Conservation (phyloP, 2,888 invertebrate genomes). For the Acanthacorydalis orientalis region DNA sequence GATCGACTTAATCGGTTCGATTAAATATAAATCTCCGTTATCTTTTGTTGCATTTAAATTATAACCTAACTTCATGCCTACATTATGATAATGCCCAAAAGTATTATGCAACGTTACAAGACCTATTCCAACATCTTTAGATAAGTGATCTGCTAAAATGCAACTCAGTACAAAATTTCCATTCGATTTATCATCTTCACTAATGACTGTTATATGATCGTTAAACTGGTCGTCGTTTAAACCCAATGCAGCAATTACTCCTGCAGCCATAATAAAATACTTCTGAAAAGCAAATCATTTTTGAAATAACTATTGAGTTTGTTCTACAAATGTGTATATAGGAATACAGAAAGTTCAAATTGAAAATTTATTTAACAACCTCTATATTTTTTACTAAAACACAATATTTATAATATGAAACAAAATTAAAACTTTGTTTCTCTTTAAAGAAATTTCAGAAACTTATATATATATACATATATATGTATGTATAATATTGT, state of each 20-base stretch:
- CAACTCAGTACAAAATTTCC: constrained; percentile 55
- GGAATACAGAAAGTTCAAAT: neutral
- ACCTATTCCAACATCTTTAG: constrained; percentile 39
- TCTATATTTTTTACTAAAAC: neutral
- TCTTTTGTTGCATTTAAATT: constrained; percentile 38
- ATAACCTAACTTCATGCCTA: constrained; percentile 56
- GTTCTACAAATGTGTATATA: neutral
- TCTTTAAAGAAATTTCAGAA: too few species aligned
- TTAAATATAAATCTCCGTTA: constrained; percentile 28
- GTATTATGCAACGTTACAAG: constrained; percentile 54
- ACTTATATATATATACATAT: too few species aligned
- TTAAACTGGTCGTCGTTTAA: constrained; percentile 38
- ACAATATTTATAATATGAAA: too few species aligned
- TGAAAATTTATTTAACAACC: neutral
- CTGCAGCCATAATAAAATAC: constrained; percentile 38
- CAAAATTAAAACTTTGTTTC: too few species aligned
- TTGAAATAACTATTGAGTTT: neutral
- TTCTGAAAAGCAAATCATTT: neutral
- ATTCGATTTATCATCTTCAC: constrained; percentile 53
- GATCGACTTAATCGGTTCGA: constrained; percentile 35
- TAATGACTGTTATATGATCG: constrained; percentile 42
- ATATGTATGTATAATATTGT: too few species aligned
- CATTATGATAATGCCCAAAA: constrained; percentile 53
- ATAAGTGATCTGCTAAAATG: constrained; percentile 42
- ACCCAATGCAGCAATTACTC: constrained; percentile 43